Evolutionary conservation across 2,113 vertebrate species (phyloP).

Genomic region (Microtus ochrogaster): DNA sequence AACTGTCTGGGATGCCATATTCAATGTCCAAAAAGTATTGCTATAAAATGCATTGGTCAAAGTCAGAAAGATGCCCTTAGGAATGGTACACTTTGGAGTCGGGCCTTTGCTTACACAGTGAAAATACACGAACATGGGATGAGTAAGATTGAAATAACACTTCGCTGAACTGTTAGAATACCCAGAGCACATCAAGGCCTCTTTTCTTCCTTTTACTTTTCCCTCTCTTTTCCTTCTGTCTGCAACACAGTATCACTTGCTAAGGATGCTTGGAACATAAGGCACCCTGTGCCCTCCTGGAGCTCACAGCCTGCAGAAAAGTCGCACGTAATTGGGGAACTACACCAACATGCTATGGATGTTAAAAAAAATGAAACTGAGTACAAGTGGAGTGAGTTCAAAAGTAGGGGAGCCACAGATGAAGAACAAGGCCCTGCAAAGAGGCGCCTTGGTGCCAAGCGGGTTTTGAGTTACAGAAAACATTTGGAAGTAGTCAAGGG

Average conservation of each 20-base stretch:
- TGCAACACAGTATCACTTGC: not conserved
- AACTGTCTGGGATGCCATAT: not conserved
- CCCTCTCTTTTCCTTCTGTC: not conserved
- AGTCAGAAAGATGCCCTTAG: not conserved
- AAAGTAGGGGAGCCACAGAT: not conserved
- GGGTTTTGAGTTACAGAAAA: not conserved
- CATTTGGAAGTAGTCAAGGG: not conserved
- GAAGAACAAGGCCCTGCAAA: not conserved
- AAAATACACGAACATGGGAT: not conserved
- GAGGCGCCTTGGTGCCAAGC: not conserved
- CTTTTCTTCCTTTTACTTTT: no score
- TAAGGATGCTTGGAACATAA: not conserved
- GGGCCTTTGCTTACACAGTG: not conserved
- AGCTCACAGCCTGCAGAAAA: not conserved
- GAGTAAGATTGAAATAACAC: not conserved
- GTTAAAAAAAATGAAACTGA: not conserved
- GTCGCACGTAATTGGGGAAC: not conserved
- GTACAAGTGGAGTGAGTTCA: not conserved
- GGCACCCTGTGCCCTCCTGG: not conserved
- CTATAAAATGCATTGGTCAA: not conserved
- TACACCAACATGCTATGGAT: not conserved
- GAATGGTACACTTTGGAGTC: not conserved
- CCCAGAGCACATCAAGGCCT: not conserved
- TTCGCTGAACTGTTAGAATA: not conserved
- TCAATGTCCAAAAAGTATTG: not conserved